These are phyloP conservation scores for Melikaiella ostensackeni DNA, from an alignment of 2,888 invertebrate species.

Conservation along the genomic window DNA sequence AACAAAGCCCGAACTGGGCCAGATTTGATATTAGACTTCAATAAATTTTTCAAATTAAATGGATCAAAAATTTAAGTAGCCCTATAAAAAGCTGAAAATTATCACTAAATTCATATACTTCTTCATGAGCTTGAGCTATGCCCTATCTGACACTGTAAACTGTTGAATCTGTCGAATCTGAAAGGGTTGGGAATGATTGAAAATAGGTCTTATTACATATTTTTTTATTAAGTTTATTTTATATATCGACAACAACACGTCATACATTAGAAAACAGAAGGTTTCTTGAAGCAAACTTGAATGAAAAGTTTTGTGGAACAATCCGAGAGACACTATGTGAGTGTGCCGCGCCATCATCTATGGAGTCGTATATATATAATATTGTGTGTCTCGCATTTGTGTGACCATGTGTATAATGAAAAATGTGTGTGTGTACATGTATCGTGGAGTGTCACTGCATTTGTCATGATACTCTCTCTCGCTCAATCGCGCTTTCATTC, in stretches of 20 bases:
- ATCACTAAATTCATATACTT: no score
- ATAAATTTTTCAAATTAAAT: no score
- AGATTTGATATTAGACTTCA: no score
- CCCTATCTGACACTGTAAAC: not conserved
- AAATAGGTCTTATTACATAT: slow-evolving; percentile 60
- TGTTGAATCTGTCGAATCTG: not conserved
- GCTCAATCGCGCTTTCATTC: slow-evolving; percentile 52
- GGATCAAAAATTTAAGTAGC: no score
- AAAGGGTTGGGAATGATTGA: slow-evolving; percentile 27
- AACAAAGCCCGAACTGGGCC: no score
- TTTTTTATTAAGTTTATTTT: slow-evolving; percentile 78
- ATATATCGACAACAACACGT: slow-evolving; percentile 78
- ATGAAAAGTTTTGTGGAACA: slow-evolving; percentile 78
- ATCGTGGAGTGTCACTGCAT: slow-evolving; percentile 57
- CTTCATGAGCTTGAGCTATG: not conserved
- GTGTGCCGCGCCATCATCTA: slow-evolving; percentile 78
- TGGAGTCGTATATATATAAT: slow-evolving; percentile 78
- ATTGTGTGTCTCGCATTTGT: slow-evolving; percentile 72
- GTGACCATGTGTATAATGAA: slow-evolving; percentile 67
- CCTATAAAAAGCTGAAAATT: no score
- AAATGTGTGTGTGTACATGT: slow-evolving; percentile 66
- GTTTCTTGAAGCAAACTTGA: slow-evolving; percentile 78
- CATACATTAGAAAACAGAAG: slow-evolving; percentile 78
- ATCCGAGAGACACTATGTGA: slow-evolving; percentile 78
- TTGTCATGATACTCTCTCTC: slow-evolving; percentile 70